Conservation (phyloP, 2,797 vertebrate genomes). For the Bovichtus diacanthus region DNA sequence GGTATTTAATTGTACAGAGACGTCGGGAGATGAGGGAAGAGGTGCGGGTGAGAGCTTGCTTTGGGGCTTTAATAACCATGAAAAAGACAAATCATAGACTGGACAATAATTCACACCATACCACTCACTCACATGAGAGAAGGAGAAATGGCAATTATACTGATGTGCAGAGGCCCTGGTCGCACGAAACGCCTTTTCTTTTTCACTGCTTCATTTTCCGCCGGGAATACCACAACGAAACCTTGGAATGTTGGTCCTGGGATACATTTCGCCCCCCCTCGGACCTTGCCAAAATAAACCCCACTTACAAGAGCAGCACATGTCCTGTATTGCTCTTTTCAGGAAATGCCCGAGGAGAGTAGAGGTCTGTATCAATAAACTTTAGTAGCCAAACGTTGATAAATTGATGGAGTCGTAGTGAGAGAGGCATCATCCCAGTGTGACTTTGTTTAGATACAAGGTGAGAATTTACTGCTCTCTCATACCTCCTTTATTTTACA, state of each 20-base stretch:
- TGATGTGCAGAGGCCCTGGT: constrained; percentile 70
- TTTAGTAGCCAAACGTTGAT: constrained; percentile 63
- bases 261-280: constrained; percentile 52
- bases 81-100: constrained; percentile 67
- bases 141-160: constrained; percentile 63
- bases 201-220: constrained; percentile 70
- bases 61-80: constrained; percentile 55
- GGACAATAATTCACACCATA: constrained; percentile 75
- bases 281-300: constrained; percentile 85
- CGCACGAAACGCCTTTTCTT: constrained; percentile 75
- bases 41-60: constrained; percentile 40
- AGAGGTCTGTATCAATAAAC: constrained; percentile 83
- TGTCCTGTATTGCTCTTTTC: constrained; percentile 80
- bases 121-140: constrained; percentile 70
- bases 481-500: constrained; percentile 27
- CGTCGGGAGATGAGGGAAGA: constrained; percentile 53
- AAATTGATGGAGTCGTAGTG: constrained; percentile 71
- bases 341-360: constrained; percentile 85
- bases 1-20: constrained; percentile 47
- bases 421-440: constrained; percentile 45
- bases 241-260: constrained; percentile 81
- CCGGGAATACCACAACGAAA: constrained; percentile 82
- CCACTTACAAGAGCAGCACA: constrained; percentile 80
- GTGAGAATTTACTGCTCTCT: constrained; percentile 21
- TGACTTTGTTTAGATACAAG: constrained; percentile 53